Evolutionary conservation across 2,888 invertebrate species (phyloP).

Genomic region (Coenonympha arcania): DNA sequence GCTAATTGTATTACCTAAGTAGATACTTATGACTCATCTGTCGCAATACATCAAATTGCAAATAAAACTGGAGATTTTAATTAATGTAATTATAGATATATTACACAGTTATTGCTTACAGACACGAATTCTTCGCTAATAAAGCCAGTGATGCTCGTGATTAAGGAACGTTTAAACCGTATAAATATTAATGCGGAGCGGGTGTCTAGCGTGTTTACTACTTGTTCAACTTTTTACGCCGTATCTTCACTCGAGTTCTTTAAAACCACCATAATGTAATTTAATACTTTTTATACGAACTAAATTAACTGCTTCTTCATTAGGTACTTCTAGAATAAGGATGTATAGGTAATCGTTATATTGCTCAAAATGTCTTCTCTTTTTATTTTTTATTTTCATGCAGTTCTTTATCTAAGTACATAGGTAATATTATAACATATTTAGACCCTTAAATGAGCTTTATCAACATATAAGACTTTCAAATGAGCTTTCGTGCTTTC

Average conservation of each 20-base stretch:
- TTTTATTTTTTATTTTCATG: too few species aligned
- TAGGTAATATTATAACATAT: too few species aligned
- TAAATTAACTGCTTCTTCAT: not conserved
- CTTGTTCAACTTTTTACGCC: constrained; percentile 37
- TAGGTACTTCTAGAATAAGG: too few species aligned
- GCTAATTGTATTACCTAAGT: too few species aligned
- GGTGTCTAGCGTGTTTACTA: constrained; percentile 50
- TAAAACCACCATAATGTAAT: not conserved
- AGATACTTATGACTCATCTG: not conserved
- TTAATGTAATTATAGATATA: constrained; percentile 20
- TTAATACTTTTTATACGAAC: not conserved
- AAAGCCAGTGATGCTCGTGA: constrained; percentile 50
- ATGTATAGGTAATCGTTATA: too few species aligned
- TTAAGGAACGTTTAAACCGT: constrained; percentile 64
- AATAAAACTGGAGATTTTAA: constrained; percentile 2
- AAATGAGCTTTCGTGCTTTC: too few species aligned
- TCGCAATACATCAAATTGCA: not conserved
- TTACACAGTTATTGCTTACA: constrained; percentile 21
- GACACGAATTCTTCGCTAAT: constrained; percentile 18
- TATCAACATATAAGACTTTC: too few species aligned
- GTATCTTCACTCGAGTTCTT: constrained; percentile 12
- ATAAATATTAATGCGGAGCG: constrained; percentile 63
- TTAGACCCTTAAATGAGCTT: too few species aligned
- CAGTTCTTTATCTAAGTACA: too few species aligned
- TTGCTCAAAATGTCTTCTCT: too few species aligned